Percentiles rank a stretch among this genome's conserved stretches.
Evolutionary conservation across 2,113 vertebrate species (phyloP).

Genomic region (Ploceus nigricollis): DNA sequence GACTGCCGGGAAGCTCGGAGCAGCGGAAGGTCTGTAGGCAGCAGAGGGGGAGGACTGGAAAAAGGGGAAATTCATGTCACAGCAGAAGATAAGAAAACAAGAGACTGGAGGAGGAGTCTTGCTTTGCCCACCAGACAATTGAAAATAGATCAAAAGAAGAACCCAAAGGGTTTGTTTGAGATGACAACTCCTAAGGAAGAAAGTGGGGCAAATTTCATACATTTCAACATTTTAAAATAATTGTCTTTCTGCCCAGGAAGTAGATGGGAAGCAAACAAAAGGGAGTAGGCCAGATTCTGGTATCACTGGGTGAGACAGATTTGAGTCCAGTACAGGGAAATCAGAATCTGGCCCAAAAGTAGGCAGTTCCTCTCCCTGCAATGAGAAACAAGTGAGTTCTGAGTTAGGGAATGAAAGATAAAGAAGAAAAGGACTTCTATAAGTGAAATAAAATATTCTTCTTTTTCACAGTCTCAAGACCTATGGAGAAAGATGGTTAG

Average conservation of each 20-base stretch:
- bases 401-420: background rate
- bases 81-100: slow-evolving; percentile 33
- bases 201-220: slow-evolving; percentile 54
- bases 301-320: background rate
- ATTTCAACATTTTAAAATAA: background rate
- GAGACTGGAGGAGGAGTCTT: slow-evolving; percentile 27
- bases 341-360: background rate
- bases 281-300: background rate
- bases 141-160: slow-evolving; percentile 57
- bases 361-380: background rate
- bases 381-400: background rate
- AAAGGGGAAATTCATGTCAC: slow-evolving; percentile 2
- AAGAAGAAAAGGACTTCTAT: background rate
- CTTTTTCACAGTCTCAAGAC: background rate
- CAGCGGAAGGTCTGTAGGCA: background rate
- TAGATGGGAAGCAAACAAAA: background rate
- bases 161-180: slow-evolving; percentile 52
- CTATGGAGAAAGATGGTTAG: background rate
- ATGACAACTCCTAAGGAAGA: slow-evolving; percentile 41
- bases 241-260: background rate
- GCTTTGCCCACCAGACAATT: slow-evolving; percentile 56
- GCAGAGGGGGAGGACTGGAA: background rate
- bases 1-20: background rate
- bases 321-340: background rate
- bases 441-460: background rate